These are phyloP conservation scores for Gonocerus acuteangulatus DNA, from an alignment of 2,888 invertebrate species.

Conservation along the genomic window DNA sequence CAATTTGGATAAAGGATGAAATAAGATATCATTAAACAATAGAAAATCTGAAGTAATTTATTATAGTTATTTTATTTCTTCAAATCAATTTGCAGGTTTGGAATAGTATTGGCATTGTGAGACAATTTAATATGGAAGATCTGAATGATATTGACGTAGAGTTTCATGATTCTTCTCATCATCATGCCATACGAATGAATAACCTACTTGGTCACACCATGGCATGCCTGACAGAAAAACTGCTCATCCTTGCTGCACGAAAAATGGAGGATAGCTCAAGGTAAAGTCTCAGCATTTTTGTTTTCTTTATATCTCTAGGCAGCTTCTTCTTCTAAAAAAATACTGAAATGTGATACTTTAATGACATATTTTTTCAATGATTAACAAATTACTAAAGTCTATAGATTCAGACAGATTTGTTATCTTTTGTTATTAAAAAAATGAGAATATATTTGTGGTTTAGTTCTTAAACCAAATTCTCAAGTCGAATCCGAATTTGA, in stretches of 20 bases:
- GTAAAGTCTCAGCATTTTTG: conserved; percentile 42
- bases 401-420: neutral
- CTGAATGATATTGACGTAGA: conserved; percentile 80
- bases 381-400: neutral
- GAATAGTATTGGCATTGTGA: conserved; percentile 88
- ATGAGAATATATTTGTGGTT: too few relatives aligned
- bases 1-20: too few relatives aligned
- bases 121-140: conserved; percentile 65
- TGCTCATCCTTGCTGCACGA: conserved; percentile 65
- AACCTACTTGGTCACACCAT: conserved; percentile 80
- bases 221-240: conserved; percentile 75
- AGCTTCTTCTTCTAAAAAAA: neutral
- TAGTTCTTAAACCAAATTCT: too few relatives aligned
- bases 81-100: conserved; percentile 56
- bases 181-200: conserved; percentile 81
- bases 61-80: too few relatives aligned
- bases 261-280: conserved; percentile 53
- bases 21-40: too few relatives aligned
- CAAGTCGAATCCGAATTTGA: too few relatives aligned
- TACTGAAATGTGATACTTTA: neutral
- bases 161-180: conserved; percentile 84
- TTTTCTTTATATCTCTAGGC: neutral
- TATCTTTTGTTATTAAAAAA: too few relatives aligned
- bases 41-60: too few relatives aligned
- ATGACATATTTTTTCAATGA: neutral